phyloP scores from a whole-genome alignment of 2,888 invertebrate species.

The Petrolisthes manimaculis region DNA sequence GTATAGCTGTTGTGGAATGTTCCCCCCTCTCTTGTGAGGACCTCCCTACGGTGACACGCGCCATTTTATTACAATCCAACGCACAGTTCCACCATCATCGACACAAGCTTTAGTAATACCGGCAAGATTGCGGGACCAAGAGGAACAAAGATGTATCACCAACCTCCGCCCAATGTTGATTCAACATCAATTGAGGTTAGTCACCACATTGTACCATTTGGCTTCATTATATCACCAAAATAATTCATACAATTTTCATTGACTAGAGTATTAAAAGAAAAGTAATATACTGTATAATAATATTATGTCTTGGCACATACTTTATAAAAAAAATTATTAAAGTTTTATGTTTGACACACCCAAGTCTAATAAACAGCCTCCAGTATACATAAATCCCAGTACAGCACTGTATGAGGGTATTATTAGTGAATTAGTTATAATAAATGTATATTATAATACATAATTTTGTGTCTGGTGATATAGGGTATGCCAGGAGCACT shows the following conservation, averaged over 20 bases:
- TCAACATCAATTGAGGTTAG: constrained; percentile 46
- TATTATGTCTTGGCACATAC: no score
- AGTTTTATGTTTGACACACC: no score
- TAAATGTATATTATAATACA: no score
- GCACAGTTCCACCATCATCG: constrained; percentile 61
- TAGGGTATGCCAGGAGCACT: constrained; percentile 62
- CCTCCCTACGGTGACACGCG: constrained; percentile 65
- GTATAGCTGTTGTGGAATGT: constrained; percentile 53
- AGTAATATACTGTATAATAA: no score
- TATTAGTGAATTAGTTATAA: neutral
- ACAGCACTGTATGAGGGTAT: no score
- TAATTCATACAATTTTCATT: no score
- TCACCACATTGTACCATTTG: neutral
- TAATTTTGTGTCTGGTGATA: neutral
- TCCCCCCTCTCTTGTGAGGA: constrained; percentile 66
- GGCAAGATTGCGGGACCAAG: neutral
- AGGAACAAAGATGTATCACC: constrained; percentile 52
- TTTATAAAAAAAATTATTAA: no score
- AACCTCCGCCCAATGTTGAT: constrained; percentile 57
- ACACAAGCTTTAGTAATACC: neutral
- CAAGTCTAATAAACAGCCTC: no score
- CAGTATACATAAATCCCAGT: no score
- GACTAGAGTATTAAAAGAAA: no score
- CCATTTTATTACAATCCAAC: constrained; percentile 36
- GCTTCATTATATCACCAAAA: no score